A percentile compares a stretch with the other conserved stretches of the same genome.
These are phyloP conservation scores for Drosophila lutescens DNA, from an alignment of 2,888 invertebrate species.

Conservation along the genomic window DNA sequence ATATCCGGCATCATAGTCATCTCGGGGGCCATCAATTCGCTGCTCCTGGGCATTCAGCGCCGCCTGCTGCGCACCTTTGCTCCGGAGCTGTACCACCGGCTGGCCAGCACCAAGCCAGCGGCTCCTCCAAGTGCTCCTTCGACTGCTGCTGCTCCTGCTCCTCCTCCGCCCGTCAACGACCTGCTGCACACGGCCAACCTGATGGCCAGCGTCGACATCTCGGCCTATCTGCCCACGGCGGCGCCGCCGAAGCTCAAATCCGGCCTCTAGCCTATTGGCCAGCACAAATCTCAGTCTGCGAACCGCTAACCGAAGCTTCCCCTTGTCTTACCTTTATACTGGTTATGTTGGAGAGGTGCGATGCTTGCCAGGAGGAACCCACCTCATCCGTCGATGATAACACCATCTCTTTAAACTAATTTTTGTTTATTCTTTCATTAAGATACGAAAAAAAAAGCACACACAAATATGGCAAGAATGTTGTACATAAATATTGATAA, in stretches of 20 bases:
- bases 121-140: background rate
- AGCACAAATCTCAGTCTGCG: slow-evolving; percentile 32
- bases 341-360: too few species aligned
- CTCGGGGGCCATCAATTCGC: slow-evolving; percentile 84
- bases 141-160: background rate
- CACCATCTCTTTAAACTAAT: background rate
- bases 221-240: slow-evolving; percentile 64
- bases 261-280: slow-evolving; percentile 14
- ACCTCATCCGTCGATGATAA: too few species aligned
- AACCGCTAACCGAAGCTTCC: slow-evolving; percentile 1
- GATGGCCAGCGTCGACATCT: slow-evolving; percentile 74
- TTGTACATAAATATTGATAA: slow-evolving; percentile 32
- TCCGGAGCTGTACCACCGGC: slow-evolving; percentile 65
- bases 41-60: slow-evolving; percentile 66
- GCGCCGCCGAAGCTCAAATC: slow-evolving; percentile 44
- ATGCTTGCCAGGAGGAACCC: too few species aligned
- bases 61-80: slow-evolving; percentile 61
- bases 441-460: slow-evolving; percentile 20
- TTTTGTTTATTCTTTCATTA: slow-evolving; percentile 21
- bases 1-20: slow-evolving; percentile 97
- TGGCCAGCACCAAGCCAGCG: slow-evolving; percentile 8
- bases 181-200: slow-evolving; percentile 77
- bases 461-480: slow-evolving; percentile 13
- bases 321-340: background rate
- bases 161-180: slow-evolving; percentile 60